Evolutionary conservation across 2,797 vertebrate genomes (phyloP).

Genomic region (Parambassis ranga): DNA sequence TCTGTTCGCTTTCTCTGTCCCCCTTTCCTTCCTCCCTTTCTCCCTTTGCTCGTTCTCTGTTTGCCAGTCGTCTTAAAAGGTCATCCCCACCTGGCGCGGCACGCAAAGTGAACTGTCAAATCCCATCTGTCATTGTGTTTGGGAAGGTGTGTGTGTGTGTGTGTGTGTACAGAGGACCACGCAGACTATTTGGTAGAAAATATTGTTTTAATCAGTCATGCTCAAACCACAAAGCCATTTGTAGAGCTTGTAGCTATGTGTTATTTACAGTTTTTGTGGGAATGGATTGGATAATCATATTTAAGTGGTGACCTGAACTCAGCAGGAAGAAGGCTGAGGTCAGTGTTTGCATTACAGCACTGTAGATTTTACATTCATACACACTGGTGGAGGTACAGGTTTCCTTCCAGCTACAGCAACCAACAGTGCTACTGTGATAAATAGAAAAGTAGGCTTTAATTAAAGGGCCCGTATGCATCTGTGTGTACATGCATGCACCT

Average conservation of each 20-base stretch:
- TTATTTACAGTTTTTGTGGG: too few species aligned
- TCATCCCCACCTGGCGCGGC: constrained; percentile 63
- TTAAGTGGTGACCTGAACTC: too few species aligned
- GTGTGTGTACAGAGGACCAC: not conserved
- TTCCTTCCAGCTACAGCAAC: not conserved
- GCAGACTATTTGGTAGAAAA: too few species aligned
- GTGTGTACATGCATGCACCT: not conserved
- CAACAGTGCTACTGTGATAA: not conserved
- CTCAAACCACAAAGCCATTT: too few species aligned
- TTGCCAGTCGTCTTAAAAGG: constrained; percentile 65
- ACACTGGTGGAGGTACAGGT: too few species aligned
- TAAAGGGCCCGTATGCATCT: not conserved
- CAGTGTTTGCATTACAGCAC: too few species aligned
- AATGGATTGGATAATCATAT: too few species aligned
- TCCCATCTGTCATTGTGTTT: constrained; percentile 52
- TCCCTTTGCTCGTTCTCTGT: constrained; percentile 24
- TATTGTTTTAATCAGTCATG: too few species aligned
- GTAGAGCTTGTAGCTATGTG: too few species aligned
- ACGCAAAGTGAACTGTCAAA: constrained; percentile 63
- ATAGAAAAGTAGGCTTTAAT: not conserved
- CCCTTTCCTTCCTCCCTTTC: constrained; percentile 3
- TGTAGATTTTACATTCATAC: too few species aligned
- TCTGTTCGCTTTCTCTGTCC: constrained; percentile 6
- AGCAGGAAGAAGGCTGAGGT: too few species aligned
- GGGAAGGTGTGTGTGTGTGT: not conserved